Evolutionary conservation across 1,140 invertebrate species (phyloP).

Genomic region (Bombus pascuorum): DNA sequence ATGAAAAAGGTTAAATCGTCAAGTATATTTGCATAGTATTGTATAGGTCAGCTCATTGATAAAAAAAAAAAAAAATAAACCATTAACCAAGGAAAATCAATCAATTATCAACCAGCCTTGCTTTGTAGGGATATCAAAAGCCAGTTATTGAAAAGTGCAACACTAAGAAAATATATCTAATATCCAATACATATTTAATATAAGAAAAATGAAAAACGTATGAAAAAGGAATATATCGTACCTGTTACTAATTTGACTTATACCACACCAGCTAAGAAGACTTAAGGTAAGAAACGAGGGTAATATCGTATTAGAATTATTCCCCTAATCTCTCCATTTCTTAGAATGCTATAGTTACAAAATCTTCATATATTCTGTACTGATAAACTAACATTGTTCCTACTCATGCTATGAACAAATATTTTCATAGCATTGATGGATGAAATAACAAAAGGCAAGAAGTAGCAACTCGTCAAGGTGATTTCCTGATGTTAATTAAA

Average conservation of each 20-base stretch:
- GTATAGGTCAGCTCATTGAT: background rate
- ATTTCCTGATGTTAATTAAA: constrained; percentile 35
- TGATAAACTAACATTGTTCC: background rate
- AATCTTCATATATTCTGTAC: background rate
- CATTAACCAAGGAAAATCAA: no score
- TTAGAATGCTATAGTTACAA: background rate
- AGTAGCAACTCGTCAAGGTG: background rate
- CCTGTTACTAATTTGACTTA: background rate
- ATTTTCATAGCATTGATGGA: background rate
- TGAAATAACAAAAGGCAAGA: background rate
- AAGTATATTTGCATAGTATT: background rate
- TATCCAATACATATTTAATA: no score
- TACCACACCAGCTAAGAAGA: background rate
- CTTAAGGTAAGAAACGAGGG: background rate
- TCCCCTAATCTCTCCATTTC: background rate
- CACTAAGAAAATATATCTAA: background rate
- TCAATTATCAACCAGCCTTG: background rate
- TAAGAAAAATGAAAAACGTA: no score
- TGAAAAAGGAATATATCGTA: no score
- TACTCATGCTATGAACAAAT: background rate
- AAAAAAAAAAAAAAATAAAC: background rate
- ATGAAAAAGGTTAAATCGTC: background rate
- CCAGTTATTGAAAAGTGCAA: background rate
- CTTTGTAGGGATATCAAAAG: background rate
- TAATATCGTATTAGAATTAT: background rate